A percentile compares a stretch with the other conserved stretches of the same genome.
Conservation (phyloP, 2,113 vertebrate species). For the Scomber japonicus region DNA sequence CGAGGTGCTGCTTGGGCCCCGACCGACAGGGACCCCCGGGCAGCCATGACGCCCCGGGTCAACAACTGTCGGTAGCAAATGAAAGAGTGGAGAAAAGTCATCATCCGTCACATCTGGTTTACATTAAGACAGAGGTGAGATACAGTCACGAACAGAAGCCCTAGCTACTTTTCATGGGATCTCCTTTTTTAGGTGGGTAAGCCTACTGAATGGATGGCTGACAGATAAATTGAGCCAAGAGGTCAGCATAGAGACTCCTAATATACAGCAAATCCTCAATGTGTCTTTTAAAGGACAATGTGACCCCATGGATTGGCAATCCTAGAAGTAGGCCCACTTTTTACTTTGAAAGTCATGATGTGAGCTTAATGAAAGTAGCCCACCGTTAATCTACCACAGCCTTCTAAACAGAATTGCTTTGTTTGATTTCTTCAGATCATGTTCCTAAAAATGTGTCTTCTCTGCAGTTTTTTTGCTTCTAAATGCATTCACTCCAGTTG, state of each 20-base stretch:
- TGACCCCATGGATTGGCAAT: too few relatives aligned
- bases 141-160: constrained; percentile 55
- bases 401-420: neutral
- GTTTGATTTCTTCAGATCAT: neutral
- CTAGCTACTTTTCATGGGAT: constrained; percentile 29
- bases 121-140: constrained; percentile 71
- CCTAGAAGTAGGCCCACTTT: too few relatives aligned
- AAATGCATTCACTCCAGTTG: neutral
- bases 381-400: neutral
- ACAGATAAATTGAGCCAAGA: constrained; percentile 41
- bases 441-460: neutral
- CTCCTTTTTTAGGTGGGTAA: constrained; percentile 26
- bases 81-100: constrained; percentile 64
- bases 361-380: too few relatives aligned
- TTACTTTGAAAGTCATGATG: too few relatives aligned
- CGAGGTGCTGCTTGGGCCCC: constrained; percentile 28
- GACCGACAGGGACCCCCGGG: constrained; percentile 37
- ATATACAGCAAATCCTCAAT: neutral
- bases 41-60: constrained; percentile 61
- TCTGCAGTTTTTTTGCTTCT: neutral
- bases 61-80: constrained; percentile 66
- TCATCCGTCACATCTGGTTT: constrained; percentile 72
- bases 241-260: neutral
- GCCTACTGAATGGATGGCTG: constrained; percentile 31
- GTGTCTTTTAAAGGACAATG: too few relatives aligned